Conservation (phyloP, 2,797 vertebrate genomes). For the Acanthurus leucopareius region DNA sequence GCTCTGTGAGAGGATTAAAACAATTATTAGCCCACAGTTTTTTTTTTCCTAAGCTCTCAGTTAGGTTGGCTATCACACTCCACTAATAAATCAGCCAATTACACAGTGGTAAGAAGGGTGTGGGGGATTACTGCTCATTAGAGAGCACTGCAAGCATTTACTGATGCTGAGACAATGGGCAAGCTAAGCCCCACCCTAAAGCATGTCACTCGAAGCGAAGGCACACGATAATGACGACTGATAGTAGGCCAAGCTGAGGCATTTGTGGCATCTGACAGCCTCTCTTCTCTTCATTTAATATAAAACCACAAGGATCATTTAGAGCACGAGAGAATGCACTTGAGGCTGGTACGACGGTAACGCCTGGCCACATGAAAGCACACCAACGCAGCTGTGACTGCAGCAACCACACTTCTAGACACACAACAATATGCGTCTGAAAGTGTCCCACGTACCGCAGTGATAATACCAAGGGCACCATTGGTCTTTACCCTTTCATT, state of each 20-base stretch:
- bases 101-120: slow-evolving; percentile 49
- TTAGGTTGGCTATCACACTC: slow-evolving; percentile 51
- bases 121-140: slow-evolving; percentile 71
- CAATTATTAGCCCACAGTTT: slow-evolving; percentile 40
- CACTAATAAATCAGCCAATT: slow-evolving; percentile 70
- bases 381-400: slow-evolving; percentile 39
- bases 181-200: slow-evolving; percentile 51
- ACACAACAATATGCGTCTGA: slow-evolving; percentile 40
- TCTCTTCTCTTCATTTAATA: slow-evolving; percentile 63
- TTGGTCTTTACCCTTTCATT: slow-evolving; percentile 24
- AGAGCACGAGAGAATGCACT: slow-evolving; percentile 62
- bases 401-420: slow-evolving; percentile 46
- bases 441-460: slow-evolving; percentile 38
- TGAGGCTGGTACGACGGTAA: slow-evolving; percentile 51
- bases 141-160: slow-evolving; percentile 60
- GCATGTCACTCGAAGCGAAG: slow-evolving; percentile 67
- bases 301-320: slow-evolving; percentile 68
- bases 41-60: slow-evolving; percentile 30
- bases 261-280: slow-evolving; percentile 64
- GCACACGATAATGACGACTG: slow-evolving; percentile 69
- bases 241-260: slow-evolving; percentile 59
- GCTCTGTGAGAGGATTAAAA: slow-evolving; percentile 50
- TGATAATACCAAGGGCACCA: slow-evolving; percentile 49
- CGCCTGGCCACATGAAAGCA: slow-evolving; percentile 70
- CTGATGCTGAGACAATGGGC: slow-evolving; percentile 67